Conservation (phyloP, 2,888 invertebrate species). For the Drosophila mercatorum region DNA sequence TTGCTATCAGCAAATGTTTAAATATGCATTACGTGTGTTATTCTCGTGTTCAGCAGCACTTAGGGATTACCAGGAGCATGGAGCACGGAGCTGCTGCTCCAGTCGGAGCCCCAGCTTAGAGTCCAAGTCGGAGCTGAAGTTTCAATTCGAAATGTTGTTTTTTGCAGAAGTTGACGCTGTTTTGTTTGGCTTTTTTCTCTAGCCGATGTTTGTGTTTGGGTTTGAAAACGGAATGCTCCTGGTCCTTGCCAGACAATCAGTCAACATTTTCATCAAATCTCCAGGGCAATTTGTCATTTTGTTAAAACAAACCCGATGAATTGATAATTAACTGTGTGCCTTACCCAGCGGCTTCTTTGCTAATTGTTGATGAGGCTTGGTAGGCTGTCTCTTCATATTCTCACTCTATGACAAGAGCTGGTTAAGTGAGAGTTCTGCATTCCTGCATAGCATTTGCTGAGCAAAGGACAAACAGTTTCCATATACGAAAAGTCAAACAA, state of each 20-base stretch:
- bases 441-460: background rate
- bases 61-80: slow-evolving; percentile 67
- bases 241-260: slow-evolving; percentile 46
- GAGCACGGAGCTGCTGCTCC: slow-evolving; percentile 11
- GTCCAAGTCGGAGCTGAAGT: slow-evolving; percentile 5
- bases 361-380: background rate
- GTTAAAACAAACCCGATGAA: slow-evolving; percentile 1
- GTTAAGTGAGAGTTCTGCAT: background rate
- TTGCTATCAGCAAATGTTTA: slow-evolving; percentile 81
- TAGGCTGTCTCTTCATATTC: background rate
- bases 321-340: background rate
- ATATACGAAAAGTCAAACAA: slow-evolving; percentile 3
- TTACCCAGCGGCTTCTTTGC: background rate
- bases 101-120: slow-evolving; percentile 16
- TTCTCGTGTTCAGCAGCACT: slow-evolving; percentile 79
- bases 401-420: background rate
- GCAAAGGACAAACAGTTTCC: background rate
- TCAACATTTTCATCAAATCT: slow-evolving; percentile 28
- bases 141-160: slow-evolving; percentile 18
- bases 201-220: slow-evolving; percentile 35
- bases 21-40: slow-evolving; percentile 81
- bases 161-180: slow-evolving; percentile 30
- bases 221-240: slow-evolving; percentile 59
- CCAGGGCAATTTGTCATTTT: slow-evolving; percentile 12
- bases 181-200: slow-evolving; percentile 7